Evolutionary conservation across 2,888 invertebrate species (phyloP).

Genomic region (Coecobrya sp.): DNA sequence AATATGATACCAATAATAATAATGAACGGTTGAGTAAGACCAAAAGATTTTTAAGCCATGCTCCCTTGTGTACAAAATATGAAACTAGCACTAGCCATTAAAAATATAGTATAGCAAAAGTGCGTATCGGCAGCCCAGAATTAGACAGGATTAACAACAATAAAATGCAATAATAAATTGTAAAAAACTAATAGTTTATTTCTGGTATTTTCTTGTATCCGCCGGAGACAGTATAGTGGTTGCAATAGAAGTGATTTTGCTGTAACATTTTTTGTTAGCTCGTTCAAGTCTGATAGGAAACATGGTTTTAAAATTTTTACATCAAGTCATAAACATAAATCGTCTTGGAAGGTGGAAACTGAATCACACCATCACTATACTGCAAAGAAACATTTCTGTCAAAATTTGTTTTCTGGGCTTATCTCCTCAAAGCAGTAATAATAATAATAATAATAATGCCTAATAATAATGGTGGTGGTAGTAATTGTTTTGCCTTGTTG

Average conservation of each 20-base stretch:
- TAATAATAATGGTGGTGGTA: conserved; percentile 35
- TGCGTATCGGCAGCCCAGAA: too few species aligned
- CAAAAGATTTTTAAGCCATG: not conserved
- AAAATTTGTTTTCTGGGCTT: conserved; percentile 39
- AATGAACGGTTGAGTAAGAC: conserved; percentile 60
- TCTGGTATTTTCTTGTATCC: conserved; percentile 29
- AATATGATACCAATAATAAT: not conserved
- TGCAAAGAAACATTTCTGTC: conserved; percentile 35
- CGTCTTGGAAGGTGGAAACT: conserved; percentile 26
- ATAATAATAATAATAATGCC: not conserved
- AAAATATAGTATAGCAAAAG: not conserved
- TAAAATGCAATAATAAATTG: not conserved
- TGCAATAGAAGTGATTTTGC: not conserved
- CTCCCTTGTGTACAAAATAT: not conserved
- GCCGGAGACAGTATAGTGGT: not conserved
- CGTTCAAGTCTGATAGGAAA: not conserved
- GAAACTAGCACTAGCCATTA: not conserved
- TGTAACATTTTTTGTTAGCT: not conserved
- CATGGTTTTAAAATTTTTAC: conserved; percentile 28
- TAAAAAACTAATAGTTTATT: not conserved
- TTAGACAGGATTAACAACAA: not conserved
- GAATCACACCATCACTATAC: not conserved
- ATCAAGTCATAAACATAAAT: conserved; percentile 2
- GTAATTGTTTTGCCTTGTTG: conserved; percentile 54
- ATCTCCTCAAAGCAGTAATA: conserved; percentile 1